These are phyloP conservation scores for Enoplosus armatus DNA, from an alignment of 2,797 vertebrate species.

Conservation along the genomic window DNA sequence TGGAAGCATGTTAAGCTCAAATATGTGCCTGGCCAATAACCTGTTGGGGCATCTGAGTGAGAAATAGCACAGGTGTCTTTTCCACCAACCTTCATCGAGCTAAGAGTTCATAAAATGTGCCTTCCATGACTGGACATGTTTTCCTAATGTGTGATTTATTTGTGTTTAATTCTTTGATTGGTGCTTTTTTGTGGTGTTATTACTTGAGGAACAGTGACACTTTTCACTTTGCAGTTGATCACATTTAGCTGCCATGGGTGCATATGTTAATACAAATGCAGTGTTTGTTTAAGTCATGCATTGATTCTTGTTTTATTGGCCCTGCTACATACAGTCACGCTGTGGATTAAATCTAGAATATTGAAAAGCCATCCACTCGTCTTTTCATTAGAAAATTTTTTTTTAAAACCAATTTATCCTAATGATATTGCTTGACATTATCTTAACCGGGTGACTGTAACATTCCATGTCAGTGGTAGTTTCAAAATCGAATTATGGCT, in stretches of 20 bases:
- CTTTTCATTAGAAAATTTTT: slow-evolving; percentile 42
- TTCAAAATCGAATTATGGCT: slow-evolving; percentile 82
- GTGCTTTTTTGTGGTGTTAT: slow-evolving; percentile 7
- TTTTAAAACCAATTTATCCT: slow-evolving; percentile 59
- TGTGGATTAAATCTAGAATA: slow-evolving; percentile 42
- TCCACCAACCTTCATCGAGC: slow-evolving; percentile 29
- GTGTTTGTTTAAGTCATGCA: slow-evolving; percentile 15
- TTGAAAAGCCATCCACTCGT: slow-evolving; percentile 22
- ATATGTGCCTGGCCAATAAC: slow-evolving; percentile 36
- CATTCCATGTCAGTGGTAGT: slow-evolving; percentile 59
- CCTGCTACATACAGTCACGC: not conserved
- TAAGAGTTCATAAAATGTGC: slow-evolving; percentile 18
- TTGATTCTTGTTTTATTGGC: slow-evolving; percentile 18
- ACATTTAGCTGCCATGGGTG: slow-evolving; percentile 8
- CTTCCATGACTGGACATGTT: slow-evolving; percentile 21
- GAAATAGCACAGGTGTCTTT: slow-evolving; percentile 46
- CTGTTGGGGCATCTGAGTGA: slow-evolving; percentile 25
- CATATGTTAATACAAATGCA: slow-evolving; percentile 21
- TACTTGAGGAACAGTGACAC: not conserved
- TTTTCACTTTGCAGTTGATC: slow-evolving; percentile 22
- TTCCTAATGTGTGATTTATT: slow-evolving; percentile 39
- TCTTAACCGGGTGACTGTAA: slow-evolving; percentile 65
- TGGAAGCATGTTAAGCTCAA: slow-evolving; percentile 41
- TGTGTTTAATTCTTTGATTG: slow-evolving; percentile 15
- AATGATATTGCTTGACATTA: slow-evolving; percentile 70